phyloP scores from a whole-genome alignment of 2,113 vertebrate genomes.

The Lontra canadensis region DNA sequence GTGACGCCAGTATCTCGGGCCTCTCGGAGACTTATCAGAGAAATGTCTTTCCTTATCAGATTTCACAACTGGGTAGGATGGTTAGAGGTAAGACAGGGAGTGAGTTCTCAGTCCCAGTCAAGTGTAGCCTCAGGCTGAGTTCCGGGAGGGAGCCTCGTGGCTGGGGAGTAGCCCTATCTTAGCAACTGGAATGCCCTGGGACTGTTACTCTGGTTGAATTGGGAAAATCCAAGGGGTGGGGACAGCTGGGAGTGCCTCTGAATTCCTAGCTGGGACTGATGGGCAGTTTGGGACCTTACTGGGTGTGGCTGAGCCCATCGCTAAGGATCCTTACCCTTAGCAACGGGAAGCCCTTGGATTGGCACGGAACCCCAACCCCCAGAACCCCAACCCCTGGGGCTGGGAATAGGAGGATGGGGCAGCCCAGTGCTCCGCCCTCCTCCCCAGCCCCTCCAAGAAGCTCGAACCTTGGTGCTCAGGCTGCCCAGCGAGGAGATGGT shows the following conservation, averaged over 20 bases:
- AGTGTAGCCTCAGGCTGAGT: neutral
- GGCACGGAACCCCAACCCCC: neutral
- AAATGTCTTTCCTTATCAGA: neutral
- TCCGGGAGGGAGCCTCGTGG: neutral
- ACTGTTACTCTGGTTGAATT: constrained; percentile 8
- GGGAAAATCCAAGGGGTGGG: constrained; percentile 27
- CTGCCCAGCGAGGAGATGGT: constrained; percentile 60
- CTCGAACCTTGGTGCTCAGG: constrained; percentile 65
- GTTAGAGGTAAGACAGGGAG: neutral
- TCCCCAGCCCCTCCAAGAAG: neutral
- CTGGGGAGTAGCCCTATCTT: neutral
- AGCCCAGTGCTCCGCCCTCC: neutral
- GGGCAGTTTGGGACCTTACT: neutral
- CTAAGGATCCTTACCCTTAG: neutral
- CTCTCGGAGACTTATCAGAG: neutral
- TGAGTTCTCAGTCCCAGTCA: neutral
- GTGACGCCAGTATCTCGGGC: neutral
- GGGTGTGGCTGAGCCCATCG: neutral
- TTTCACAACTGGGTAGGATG: neutral
- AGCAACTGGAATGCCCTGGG: neutral
- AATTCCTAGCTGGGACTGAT: constrained; percentile 28
- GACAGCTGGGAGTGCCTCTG: neutral
- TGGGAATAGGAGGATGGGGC: neutral
- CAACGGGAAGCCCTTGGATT: neutral
- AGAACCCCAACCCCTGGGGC: neutral